Conservation (phyloP, 2,113 vertebrate genomes). For the Myotis lucifugus region DNA sequence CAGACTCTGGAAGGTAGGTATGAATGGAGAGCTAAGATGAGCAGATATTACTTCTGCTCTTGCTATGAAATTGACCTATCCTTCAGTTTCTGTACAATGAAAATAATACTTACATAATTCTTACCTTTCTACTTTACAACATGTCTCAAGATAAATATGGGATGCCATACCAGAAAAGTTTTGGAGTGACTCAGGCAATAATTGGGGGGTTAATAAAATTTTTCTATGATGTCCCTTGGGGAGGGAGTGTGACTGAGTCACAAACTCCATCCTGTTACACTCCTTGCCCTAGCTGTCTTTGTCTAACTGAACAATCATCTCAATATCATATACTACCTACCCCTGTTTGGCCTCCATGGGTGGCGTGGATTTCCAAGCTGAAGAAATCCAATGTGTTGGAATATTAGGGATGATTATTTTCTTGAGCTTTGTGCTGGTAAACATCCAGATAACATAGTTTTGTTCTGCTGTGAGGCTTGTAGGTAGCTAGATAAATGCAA, state of each 20-base stretch:
- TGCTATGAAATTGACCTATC: not conserved
- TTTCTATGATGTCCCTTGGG: not conserved
- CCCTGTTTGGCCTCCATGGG: not conserved
- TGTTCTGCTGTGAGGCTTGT: not conserved
- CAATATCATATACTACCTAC: fast-evolving
- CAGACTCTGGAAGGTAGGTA: not conserved
- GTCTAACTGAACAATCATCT: not conserved
- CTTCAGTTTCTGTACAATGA: not conserved
- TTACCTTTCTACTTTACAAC: not conserved
- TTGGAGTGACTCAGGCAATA: not conserved
- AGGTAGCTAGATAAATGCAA: not conserved
- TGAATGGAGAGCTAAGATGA: not conserved
- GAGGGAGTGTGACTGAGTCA: not conserved
- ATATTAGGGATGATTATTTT: not conserved
- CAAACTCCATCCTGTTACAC: not conserved
- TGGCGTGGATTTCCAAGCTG: not conserved
- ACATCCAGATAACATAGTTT: not conserved
- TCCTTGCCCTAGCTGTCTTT: not conserved
- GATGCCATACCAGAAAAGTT: not conserved
- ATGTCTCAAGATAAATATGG: not conserved
- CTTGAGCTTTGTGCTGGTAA: not conserved
- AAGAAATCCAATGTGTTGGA: not conserved
- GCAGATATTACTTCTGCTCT: not conserved
- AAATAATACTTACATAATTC: not conserved
- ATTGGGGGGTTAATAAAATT: not conserved